A percentile compares a stretch with the other conserved stretches of the same genome.
phyloP scores from a whole-genome alignment of 2,797 vertebrate genomes.

The Acrossocheilus fasciatus region DNA sequence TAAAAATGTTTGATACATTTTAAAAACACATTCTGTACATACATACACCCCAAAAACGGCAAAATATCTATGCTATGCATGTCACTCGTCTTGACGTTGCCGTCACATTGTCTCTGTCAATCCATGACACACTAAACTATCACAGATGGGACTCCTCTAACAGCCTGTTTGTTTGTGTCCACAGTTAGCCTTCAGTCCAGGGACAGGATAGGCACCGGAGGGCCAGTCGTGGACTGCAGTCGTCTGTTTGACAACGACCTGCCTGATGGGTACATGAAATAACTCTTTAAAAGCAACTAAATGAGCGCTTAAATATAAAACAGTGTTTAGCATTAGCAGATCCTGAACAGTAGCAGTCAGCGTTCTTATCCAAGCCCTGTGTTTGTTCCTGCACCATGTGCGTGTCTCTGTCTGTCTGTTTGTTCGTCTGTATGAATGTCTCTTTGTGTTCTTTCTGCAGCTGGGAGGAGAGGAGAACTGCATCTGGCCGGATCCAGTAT shows the following conservation, averaged over 20 bases:
- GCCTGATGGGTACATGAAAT: constrained; percentile 90
- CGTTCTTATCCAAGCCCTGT: background rate
- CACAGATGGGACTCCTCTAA: background rate
- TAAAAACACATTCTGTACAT: background rate
- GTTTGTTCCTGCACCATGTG: constrained; percentile 22
- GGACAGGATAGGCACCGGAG: constrained; percentile 92
- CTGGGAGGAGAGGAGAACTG: constrained; percentile 96
- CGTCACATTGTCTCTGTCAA: background rate
- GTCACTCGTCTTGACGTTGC: background rate
- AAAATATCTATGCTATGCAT: background rate
- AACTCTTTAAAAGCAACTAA: background rate
- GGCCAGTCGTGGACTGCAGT: constrained; percentile 95
- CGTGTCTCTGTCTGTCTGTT: constrained; percentile 55
- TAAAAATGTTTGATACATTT: too few relatives aligned
- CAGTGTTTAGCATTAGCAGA: background rate
- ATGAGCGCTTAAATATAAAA: background rate
- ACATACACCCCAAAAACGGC: background rate
- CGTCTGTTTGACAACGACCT: constrained; percentile 96
- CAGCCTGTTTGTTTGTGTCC: constrained; percentile 62
- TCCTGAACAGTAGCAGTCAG: background rate
- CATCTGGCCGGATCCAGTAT: constrained; percentile 97
- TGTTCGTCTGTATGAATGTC: constrained; percentile 68
- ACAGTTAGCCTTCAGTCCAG: constrained; percentile 97
- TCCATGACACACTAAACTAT: background rate
- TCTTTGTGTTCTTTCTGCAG: constrained; percentile 78